phyloP scores from a whole-genome alignment of 1,140 invertebrate genomes.

The Lycorma delicatula region DNA sequence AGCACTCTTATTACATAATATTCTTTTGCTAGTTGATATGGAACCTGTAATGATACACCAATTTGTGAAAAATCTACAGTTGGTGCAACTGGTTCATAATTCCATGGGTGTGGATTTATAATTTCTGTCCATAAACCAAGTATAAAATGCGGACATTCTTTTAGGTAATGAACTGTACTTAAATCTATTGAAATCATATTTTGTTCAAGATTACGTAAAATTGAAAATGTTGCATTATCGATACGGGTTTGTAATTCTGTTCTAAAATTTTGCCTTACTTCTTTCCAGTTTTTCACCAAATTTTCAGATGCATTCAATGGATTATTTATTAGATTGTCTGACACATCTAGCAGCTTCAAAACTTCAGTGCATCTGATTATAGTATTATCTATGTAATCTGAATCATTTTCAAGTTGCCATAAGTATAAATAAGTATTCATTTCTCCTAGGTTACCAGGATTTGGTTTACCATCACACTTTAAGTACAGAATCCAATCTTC shows the following conservation, averaged over 20 bases:
- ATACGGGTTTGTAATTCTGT: conserved; percentile 40
- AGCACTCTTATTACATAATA: conserved; percentile 47
- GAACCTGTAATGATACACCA: conserved; percentile 46
- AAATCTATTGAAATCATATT: conserved; percentile 43
- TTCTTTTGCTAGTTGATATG: conserved; percentile 43
- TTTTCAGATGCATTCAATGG: conserved; percentile 25
- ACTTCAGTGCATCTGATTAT: conserved; percentile 36
- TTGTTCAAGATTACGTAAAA: conserved; percentile 44
- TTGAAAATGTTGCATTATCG: conserved; percentile 42
- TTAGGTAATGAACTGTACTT: conserved; percentile 41
- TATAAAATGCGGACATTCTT: conserved; percentile 38
- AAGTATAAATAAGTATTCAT: conserved; percentile 53
- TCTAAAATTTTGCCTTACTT: conserved; percentile 35
- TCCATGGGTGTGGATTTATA: conserved; percentile 33
- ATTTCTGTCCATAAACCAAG: conserved; percentile 45
- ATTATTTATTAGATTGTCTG: conserved; percentile 40
- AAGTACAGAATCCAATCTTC: conserved; percentile 50
- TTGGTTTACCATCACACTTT: conserved; percentile 52
- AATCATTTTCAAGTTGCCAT: conserved; percentile 44
- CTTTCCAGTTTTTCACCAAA: conserved; percentile 39
- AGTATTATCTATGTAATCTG: conserved; percentile 37
- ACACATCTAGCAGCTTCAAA: conserved; percentile 36
- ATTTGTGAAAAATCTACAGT: conserved; percentile 48
- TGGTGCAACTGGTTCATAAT: conserved; percentile 33
- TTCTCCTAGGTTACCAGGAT: conserved; percentile 44